These are phyloP conservation scores for Falcunculus frontatus DNA, from an alignment of 2,113 vertebrate species.

Conservation along the genomic window DNA sequence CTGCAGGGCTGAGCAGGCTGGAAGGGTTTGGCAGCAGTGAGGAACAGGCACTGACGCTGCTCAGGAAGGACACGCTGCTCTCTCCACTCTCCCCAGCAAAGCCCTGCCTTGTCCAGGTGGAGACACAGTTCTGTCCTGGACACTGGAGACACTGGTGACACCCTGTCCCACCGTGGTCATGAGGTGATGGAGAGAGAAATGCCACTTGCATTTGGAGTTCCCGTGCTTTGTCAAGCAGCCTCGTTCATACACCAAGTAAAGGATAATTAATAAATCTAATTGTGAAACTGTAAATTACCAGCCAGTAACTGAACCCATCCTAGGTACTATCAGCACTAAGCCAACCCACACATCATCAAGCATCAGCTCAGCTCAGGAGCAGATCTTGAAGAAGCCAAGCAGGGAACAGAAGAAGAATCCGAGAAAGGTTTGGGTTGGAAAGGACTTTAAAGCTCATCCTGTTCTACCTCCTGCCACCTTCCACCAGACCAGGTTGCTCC, in stretches of 20 bases:
- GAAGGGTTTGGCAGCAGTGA: neutral
- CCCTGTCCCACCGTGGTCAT: neutral
- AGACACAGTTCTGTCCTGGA: neutral
- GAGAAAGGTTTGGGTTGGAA: neutral
- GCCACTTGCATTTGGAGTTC: neutral
- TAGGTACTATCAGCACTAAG: neutral
- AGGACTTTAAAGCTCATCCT: neutral
- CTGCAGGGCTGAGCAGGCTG: neutral
- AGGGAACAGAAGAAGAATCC: neutral
- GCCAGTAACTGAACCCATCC: neutral
- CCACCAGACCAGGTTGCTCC: neutral
- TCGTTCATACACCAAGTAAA: fast-evolving
- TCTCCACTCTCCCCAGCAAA: neutral
- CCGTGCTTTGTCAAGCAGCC: neutral
- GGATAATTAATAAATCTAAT: neutral
- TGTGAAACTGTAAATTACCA: neutral
- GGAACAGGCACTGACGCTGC: neutral
- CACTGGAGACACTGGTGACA: neutral
- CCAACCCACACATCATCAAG: neutral
- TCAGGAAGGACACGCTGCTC: neutral
- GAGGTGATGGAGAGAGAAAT: neutral
- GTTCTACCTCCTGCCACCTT: neutral
- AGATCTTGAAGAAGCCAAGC: neutral
- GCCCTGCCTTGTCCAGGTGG: neutral
- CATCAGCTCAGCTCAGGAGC: neutral